phyloP scores from a whole-genome alignment of 2,888 invertebrate species.

The Spialia ferax region DNA sequence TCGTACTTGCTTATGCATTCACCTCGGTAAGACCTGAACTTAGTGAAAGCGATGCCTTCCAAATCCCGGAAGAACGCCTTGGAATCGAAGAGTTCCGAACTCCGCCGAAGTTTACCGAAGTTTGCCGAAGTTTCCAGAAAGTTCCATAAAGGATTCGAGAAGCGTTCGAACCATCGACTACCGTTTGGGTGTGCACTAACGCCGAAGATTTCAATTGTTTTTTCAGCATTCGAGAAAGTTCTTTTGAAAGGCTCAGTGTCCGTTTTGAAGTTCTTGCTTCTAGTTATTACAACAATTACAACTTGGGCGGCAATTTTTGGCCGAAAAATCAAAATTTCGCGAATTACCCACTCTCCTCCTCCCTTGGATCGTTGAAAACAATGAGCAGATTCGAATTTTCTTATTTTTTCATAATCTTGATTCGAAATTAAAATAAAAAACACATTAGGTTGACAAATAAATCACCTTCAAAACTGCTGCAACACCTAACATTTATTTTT shows the following conservation, averaged over 20 bases:
- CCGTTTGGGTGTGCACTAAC: slow-evolving; percentile 37
- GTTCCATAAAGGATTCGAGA: slow-evolving; percentile 39
- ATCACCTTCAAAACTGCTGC: too few species aligned
- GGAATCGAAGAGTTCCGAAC: slow-evolving; percentile 38
- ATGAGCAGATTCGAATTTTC: too few species aligned
- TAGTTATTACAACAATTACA: too few species aligned
- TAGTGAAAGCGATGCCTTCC: slow-evolving; percentile 40
- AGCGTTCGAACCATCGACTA: slow-evolving; percentile 42
- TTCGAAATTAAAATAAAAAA: too few species aligned
- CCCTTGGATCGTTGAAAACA: too few species aligned
- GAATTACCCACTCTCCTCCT: too few species aligned
- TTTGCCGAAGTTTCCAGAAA: slow-evolving; percentile 40
- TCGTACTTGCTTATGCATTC: slow-evolving; percentile 29
- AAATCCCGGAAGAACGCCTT: slow-evolving; percentile 31
- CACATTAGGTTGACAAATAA: too few species aligned
- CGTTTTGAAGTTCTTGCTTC: neutral
- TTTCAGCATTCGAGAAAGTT: slow-evolving; percentile 25
- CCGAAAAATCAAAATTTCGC: too few species aligned
- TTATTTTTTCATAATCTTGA: too few species aligned
- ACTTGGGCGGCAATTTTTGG: too few species aligned
- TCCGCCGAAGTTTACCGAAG: slow-evolving; percentile 39
- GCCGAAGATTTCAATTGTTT: slow-evolving; percentile 23
- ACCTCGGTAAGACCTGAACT: slow-evolving; percentile 28
- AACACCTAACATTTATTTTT: too few species aligned
- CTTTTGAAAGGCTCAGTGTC: neutral